Percentiles rank a stretch among this genome's conserved stretches.
phyloP scores from a whole-genome alignment of 1,140 invertebrate species.

The Polypedilum vanderplanki region DNA sequence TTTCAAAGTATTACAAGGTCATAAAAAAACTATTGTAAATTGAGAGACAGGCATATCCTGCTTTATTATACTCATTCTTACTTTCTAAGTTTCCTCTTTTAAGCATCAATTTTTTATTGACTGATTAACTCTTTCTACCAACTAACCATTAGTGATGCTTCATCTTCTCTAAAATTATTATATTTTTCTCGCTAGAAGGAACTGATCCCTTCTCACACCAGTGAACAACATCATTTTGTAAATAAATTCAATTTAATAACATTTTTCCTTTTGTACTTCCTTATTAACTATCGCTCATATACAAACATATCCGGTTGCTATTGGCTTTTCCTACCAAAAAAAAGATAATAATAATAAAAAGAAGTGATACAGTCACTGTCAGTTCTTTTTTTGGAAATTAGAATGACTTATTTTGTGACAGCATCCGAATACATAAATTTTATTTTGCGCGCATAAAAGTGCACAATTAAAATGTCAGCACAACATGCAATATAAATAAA shows the following conservation, averaged over 20 bases:
- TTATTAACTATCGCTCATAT: slow-evolving; percentile 25
- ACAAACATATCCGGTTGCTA: background rate
- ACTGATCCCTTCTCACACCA: background rate
- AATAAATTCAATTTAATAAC: slow-evolving; percentile 29
- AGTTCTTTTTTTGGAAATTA: background rate
- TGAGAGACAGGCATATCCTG: background rate
- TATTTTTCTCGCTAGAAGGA: background rate
- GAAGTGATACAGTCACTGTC: background rate
- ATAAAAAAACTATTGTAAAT: background rate
- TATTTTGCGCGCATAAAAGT: background rate
- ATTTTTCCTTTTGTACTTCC: slow-evolving; percentile 26
- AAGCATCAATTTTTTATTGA: slow-evolving; percentile 16
- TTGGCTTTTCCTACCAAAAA: background rate
- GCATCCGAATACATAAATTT: background rate
- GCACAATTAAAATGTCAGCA: slow-evolving; percentile 12
- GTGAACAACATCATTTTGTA: background rate
- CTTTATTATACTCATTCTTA: background rate
- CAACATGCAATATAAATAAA: background rate
- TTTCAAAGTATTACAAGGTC: slow-evolving; percentile 13
- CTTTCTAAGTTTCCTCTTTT: slow-evolving; percentile 9
- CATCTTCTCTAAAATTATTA: background rate
- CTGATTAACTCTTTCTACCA: background rate
- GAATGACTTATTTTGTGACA: background rate
- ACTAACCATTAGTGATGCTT: background rate
- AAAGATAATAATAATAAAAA: background rate